Evolutionary conservation across 1,140 invertebrate species (phyloP).

Genomic region (Adelges cooleyi): DNA sequence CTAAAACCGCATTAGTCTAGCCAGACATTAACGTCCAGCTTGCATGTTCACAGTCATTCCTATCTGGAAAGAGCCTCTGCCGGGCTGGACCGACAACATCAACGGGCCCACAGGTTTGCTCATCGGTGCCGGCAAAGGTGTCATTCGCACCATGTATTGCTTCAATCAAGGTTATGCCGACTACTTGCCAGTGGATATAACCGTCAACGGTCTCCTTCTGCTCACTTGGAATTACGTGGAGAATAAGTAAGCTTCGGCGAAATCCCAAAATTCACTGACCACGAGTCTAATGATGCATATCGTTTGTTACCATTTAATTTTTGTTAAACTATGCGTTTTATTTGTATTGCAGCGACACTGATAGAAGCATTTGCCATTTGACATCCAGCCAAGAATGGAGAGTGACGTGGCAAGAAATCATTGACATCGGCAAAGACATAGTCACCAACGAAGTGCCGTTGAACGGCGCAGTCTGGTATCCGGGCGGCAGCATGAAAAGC

Average conservation of each 20-base stretch:
- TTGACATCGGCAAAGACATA: slow-evolving; percentile 65
- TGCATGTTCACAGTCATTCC: slow-evolving; percentile 49
- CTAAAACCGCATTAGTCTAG: background rate
- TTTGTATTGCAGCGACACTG: slow-evolving; percentile 31
- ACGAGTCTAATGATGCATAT: no score
- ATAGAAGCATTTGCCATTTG: slow-evolving; percentile 34
- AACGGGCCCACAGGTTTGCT: slow-evolving; percentile 74
- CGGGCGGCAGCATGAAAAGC: slow-evolving; percentile 76
- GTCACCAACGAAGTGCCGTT: slow-evolving; percentile 59
- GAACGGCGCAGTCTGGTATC: slow-evolving; percentile 75
- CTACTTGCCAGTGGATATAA: slow-evolving; percentile 74
- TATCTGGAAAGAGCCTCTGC: slow-evolving; percentile 65
- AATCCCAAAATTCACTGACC: no score
- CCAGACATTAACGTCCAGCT: background rate
- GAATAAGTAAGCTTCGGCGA: no score
- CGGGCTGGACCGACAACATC: slow-evolving; percentile 89
- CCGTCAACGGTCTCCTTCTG: slow-evolving; percentile 54
- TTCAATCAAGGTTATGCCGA: slow-evolving; percentile 65
- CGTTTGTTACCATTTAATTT: background rate
- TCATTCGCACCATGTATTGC: slow-evolving; percentile 73
- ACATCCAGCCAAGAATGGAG: slow-evolving; percentile 47
- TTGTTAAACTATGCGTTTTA: background rate
- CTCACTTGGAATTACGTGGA: slow-evolving; percentile 49
- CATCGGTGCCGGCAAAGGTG: slow-evolving; percentile 70
- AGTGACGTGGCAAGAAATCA: slow-evolving; percentile 69